Evolutionary conservation across 23 tunicate genomes (phyloP).

Genomic region (Pegea sp.): DNA sequence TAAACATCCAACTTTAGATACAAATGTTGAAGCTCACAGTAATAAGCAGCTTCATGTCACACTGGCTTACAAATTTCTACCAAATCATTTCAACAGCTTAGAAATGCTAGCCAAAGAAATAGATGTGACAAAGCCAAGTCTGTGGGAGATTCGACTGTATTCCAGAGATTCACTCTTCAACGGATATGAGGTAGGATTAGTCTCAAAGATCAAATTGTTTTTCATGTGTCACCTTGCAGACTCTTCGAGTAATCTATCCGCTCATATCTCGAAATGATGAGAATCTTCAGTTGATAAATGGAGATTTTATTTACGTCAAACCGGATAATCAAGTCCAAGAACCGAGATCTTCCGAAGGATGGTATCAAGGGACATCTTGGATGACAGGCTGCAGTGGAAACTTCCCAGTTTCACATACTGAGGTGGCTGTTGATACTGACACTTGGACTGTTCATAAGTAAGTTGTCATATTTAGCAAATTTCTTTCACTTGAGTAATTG

Average conservation of each 20-base stretch:
- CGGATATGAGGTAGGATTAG: conserved; percentile 41
- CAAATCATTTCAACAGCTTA: conserved; percentile 42
- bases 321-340: background rate
- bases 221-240: conserved; percentile 11
- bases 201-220: background rate
- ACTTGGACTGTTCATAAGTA: conserved; percentile 90
- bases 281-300: conserved; percentile 76
- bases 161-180: conserved; percentile 47
- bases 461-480: conserved; percentile 3
- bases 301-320: conserved; percentile 16
- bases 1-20: conserved; percentile 18
- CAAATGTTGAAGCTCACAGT: conserved; percentile 58
- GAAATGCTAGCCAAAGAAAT: conserved; percentile 51
- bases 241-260: conserved; percentile 67
- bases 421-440: conserved; percentile 57
- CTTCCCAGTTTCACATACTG: conserved; percentile 58
- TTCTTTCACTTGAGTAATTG: background rate
- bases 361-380: conserved; percentile 83
- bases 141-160: conserved; percentile 73
- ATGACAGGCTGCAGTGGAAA: conserved; percentile 86
- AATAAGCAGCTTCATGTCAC: conserved; percentile 84
- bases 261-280: conserved; percentile 29
- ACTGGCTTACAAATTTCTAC: conserved; percentile 61
- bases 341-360: conserved; percentile 20
- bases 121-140: conserved; percentile 33